Conservation (phyloP, 2,113 vertebrate genomes). For the Salvelinus fontinalis region DNA sequence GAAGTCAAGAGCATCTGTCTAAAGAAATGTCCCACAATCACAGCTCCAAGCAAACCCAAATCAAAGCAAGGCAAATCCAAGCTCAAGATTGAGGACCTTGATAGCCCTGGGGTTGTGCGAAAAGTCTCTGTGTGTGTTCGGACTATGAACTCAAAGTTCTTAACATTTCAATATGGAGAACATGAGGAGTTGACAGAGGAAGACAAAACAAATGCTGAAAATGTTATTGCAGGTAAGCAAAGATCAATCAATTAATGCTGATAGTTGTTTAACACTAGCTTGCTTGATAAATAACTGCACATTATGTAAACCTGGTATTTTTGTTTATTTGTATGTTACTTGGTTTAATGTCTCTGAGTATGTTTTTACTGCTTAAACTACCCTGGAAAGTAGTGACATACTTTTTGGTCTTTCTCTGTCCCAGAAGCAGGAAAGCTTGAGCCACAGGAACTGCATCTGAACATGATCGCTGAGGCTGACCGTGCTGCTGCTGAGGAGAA, state of each 20-base stretch:
- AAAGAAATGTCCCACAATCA: conserved; percentile 52
- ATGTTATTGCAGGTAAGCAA: conserved; percentile 48
- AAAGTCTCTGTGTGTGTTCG: conserved; percentile 75
- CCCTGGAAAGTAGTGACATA: neutral
- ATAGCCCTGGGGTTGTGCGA: conserved; percentile 76
- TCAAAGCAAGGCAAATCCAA: conserved; percentile 64
- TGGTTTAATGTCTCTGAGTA: neutral
- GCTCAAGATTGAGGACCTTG: conserved; percentile 79
- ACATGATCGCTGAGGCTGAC: conserved; percentile 31
- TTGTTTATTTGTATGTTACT: too few species aligned
- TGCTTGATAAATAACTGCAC: neutral
- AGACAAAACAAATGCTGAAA: conserved; percentile 7
- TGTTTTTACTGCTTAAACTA: too few species aligned
- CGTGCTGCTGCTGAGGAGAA: conserved; percentile 49
- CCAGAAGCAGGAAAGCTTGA: conserved; percentile 44
- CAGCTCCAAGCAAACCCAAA: conserved; percentile 39
- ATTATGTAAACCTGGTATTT: too few species aligned
- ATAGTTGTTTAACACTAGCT: neutral
- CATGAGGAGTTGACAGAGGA: conserved; percentile 33
- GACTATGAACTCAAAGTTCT: conserved; percentile 59
- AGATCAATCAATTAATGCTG: neutral
- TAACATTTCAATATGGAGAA: conserved; percentile 44
- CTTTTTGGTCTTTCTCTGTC: conserved; percentile 3
- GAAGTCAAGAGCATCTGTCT: conserved; percentile 70
- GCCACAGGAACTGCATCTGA: conserved; percentile 42